Conservation (phyloP, 2,797 vertebrate genomes). For the Pyrrhura leucotis region DNA sequence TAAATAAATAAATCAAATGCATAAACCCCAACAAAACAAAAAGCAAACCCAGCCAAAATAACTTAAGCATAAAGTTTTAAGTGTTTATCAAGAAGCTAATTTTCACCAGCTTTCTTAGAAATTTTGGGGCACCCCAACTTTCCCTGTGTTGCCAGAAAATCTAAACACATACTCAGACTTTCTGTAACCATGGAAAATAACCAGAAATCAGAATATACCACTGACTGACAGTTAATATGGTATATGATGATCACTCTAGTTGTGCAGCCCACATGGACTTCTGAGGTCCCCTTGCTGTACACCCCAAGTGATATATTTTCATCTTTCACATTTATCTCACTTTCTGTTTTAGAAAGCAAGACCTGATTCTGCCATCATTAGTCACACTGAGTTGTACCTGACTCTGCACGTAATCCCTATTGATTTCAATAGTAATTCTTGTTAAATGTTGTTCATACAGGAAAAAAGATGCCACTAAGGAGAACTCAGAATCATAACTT, state of each 20-base stretch:
- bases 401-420: conserved; percentile 1
- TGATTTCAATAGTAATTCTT: conserved; percentile 49
- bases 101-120: background rate
- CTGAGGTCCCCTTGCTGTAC: background rate
- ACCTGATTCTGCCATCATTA: background rate
- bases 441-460: conserved; percentile 2
- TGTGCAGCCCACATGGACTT: background rate
- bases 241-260: background rate
- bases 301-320: background rate
- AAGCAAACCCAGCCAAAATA: background rate
- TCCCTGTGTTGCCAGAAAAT: background rate
- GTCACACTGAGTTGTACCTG: background rate
- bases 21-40: background rate
- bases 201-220: background rate
- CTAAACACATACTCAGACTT: background rate
- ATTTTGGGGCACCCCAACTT: background rate
- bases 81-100: background rate
- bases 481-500: background rate
- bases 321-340: background rate
- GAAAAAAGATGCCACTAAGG: background rate
- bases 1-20: background rate
- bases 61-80: background rate
- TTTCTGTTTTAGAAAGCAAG: conserved; percentile 1
- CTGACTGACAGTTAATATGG: background rate
- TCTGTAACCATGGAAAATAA: background rate